Evolutionary conservation across 2,797 vertebrate genomes (phyloP).

Genomic region (Mionectes olivaceus): DNA sequence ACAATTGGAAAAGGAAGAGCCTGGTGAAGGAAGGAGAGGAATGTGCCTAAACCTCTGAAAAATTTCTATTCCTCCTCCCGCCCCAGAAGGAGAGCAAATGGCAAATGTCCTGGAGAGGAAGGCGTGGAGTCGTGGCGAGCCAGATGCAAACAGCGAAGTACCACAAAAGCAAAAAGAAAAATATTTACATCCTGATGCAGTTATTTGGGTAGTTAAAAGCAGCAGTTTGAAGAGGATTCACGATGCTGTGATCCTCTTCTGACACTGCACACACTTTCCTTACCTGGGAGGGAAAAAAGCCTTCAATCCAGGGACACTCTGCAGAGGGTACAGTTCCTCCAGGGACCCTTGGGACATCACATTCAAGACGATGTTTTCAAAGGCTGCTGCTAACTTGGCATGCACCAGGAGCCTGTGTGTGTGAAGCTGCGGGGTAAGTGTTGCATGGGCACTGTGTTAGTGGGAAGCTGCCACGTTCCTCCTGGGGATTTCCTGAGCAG

Average conservation of each 20-base stretch:
- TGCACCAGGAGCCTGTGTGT: not conserved
- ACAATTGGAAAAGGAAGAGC: constrained; percentile 44
- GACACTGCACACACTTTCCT: not conserved
- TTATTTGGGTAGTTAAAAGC: constrained; percentile 55
- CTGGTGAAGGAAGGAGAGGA: constrained; percentile 56
- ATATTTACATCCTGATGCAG: constrained; percentile 66
- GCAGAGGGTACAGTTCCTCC: not conserved
- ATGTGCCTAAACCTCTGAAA: constrained; percentile 68
- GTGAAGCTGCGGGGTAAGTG: constrained; percentile 51
- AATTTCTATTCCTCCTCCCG: constrained; percentile 54
- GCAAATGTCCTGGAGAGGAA: constrained; percentile 63
- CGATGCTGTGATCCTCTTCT: constrained; percentile 40
- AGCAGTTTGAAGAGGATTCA: constrained; percentile 30
- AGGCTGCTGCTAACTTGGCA: not conserved
- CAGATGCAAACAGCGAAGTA: constrained; percentile 64
- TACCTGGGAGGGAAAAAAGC: not conserved
- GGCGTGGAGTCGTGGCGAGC: constrained; percentile 41
- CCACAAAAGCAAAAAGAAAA: constrained; percentile 69
- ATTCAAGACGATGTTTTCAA: not conserved
- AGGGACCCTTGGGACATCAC: not conserved
- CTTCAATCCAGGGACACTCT: not conserved
- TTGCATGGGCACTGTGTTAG: accelerated
- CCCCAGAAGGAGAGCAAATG: constrained; percentile 57
- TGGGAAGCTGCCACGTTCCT: not conserved
- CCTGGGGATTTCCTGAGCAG: not conserved